Percentiles rank a stretch among this genome's conserved stretches.
Evolutionary conservation across 2,888 invertebrate species (phyloP).

Genomic region (Orchestes rusci): DNA sequence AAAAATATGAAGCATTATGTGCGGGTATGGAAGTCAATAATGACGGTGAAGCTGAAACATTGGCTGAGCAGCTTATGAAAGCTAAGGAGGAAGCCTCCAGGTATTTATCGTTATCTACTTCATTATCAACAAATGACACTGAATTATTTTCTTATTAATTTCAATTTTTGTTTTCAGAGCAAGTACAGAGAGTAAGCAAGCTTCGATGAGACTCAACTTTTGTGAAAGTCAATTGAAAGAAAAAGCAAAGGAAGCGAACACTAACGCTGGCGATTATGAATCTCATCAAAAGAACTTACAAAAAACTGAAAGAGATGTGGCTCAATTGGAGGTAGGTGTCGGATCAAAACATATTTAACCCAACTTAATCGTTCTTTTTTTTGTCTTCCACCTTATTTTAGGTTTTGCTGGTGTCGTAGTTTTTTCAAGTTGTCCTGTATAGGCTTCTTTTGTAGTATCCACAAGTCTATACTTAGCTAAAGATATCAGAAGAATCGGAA

Average conservation of each 20-base stretch:
- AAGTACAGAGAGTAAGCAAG: conserved; percentile 70
- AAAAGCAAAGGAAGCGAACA: conserved; percentile 57
- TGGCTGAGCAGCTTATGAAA: conserved; percentile 83
- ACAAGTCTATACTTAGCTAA: too few species aligned
- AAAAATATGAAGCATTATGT: conserved; percentile 74
- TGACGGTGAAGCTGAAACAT: conserved; percentile 70
- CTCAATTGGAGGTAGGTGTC: conserved; percentile 47
- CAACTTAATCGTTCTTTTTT: neutral
- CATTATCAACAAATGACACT: too few species aligned
- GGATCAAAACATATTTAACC: too few species aligned
- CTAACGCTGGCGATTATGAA: conserved; percentile 56
- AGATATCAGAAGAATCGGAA: too few species aligned
- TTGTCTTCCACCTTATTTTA: neutral
- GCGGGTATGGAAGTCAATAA: conserved; percentile 74
- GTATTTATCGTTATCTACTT: conserved; percentile 6
- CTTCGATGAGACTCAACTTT: conserved; percentile 66
- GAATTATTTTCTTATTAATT: too few species aligned
- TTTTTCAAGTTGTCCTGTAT: too few species aligned
- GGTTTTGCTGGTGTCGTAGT: too few species aligned
- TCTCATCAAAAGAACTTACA: conserved; percentile 56
- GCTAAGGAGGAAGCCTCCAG: conserved; percentile 64
- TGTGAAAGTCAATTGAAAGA: conserved; percentile 54
- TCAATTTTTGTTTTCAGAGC: conserved; percentile 43
- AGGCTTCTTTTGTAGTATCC: too few species aligned
- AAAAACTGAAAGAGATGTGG: conserved; percentile 51